Base-by-base conservation (phyloP, 2,888 invertebrate genomes). In the Tetheella fluctuosa region DNA sequence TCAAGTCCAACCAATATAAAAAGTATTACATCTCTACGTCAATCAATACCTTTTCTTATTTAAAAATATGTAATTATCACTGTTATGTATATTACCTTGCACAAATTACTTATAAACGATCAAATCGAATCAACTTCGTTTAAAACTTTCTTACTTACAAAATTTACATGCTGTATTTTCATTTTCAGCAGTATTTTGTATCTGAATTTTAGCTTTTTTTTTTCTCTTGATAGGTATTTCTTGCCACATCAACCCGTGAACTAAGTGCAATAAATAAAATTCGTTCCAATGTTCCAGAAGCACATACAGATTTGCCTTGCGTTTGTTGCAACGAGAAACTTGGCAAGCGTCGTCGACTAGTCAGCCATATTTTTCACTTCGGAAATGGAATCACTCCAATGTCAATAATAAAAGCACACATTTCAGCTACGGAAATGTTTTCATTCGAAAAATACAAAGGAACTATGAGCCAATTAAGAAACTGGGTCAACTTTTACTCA, bases 251-350 rank as follows among this genome's bases (percentile, higher is more conserved):
- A 28, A 53, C 23, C 39, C 48, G 57, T 57, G 30, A 42, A 23
- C 25, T 10, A 25, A 57, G 28, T 56, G 63, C 58, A 72, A 74
- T 79, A 77, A 83, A 84, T 80, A 82, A 82, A 81, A 80, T 81
- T 75, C 68, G 64, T 75, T 74, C 80, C 82, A 85, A 84, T 85
- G 83, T 85, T 80, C 79, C 79, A 68, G 34, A 70, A 64, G 72
- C 78, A 74, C 74, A 77, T 79, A 78, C 80, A 76, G 76, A 83
- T 84, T 82, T 81, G 76, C 77, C 68, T 79, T 65, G 74, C 74
- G 67, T 76, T 71, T 73, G 67, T 52, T 64, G 71, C 61, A 67
- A 55, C 37, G 23, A 61, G 69, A 70, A 80, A 84, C 82, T 86
- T 86, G 85, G 84, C 84, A 83, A 73, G 69, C 70, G 65, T 75